Conservation (phyloP, 2,888 invertebrate species). For the Alentia gelatinosa region DNA sequence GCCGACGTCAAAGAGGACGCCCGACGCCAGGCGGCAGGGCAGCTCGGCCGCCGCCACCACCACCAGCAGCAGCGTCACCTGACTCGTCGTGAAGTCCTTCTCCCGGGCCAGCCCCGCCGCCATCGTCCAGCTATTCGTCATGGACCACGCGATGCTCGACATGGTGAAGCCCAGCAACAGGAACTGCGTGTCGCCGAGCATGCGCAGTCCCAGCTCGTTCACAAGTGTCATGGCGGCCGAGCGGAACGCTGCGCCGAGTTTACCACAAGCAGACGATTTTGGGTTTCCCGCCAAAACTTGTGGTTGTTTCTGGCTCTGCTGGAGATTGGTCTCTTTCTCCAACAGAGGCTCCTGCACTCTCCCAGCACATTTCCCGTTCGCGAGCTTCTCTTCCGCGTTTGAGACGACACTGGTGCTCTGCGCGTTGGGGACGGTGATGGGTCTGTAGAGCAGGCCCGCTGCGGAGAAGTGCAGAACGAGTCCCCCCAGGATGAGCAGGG, state of each 20-base stretch:
- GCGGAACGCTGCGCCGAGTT: background rate
- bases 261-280: background rate
- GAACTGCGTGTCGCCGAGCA: slow-evolving; percentile 3
- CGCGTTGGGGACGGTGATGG: background rate
- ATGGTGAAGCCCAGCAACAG: slow-evolving; percentile 21
- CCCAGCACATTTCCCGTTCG: background rate
- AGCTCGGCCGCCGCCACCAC: slow-evolving; percentile 4
- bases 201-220: background rate
- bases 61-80: background rate
- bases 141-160: slow-evolving; percentile 29
- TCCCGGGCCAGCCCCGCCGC: slow-evolving; percentile 6
- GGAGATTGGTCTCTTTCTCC: background rate
- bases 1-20: background rate
- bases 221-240: background rate
- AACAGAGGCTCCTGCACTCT: background rate
- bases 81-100: background rate
- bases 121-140: slow-evolving; percentile 35
- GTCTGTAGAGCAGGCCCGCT: background rate
- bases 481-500: background rate
- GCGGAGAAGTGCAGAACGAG: background rate
- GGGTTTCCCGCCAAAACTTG: background rate
- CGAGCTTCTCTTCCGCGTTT: background rate
- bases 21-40: background rate
- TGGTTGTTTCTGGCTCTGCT: background rate
- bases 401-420: background rate